Evolutionary conservation across 1,140 invertebrate species (phyloP).

Genomic region (Littorina saxatilis): DNA sequence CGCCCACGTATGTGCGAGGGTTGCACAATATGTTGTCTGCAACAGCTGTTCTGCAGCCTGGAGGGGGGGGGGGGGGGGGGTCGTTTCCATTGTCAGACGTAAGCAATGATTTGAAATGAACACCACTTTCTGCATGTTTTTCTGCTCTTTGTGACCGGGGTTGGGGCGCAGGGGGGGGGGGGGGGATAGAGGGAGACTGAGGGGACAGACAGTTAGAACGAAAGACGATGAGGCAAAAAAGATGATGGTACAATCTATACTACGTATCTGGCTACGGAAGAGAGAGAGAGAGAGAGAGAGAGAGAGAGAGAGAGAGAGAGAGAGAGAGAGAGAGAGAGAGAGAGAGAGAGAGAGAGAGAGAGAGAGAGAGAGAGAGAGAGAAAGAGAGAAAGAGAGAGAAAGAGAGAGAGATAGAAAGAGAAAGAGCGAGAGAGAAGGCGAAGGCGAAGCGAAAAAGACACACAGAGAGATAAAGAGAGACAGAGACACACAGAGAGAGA

Average conservation of each 20-base stretch:
- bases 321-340: conserved; percentile 15
- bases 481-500: background rate
- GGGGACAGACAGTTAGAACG: background rate
- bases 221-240: background rate
- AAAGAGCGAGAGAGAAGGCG: background rate
- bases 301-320: conserved; percentile 12
- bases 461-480: background rate
- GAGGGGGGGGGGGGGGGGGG: no score
- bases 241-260: no score
- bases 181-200: background rate
- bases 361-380: conserved; percentile 33
- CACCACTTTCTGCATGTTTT: background rate
- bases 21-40: no score
- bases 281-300: background rate
- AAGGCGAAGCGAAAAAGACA: background rate
- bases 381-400: conserved; percentile 29
- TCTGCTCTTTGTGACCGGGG: background rate
- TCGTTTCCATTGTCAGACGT: no score
- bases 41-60: no score
- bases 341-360: conserved; percentile 29
- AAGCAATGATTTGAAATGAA: background rate
- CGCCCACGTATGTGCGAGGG: no score
- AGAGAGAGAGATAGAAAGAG: conserved; percentile 27
- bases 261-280: background rate
- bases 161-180: background rate